Evolutionary conservation across 2,113 vertebrate genomes (phyloP).

Genomic region (Pogona vitticeps): DNA sequence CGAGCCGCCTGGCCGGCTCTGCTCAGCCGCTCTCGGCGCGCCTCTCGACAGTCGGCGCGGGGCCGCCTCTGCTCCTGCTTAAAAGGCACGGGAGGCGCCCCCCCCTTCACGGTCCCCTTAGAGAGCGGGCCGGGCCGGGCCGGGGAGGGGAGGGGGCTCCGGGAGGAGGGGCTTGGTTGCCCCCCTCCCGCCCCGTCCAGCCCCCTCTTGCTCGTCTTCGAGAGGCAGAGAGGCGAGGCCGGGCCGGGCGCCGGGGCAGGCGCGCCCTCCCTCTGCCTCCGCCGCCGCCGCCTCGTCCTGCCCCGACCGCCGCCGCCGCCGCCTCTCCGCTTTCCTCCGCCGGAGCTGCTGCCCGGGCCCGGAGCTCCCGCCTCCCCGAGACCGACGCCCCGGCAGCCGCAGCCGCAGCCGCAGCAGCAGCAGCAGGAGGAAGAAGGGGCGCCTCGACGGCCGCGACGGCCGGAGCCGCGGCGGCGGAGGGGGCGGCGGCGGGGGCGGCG

Average conservation of each 20-base stretch:
- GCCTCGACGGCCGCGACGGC: background rate
- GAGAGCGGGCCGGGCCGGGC: background rate
- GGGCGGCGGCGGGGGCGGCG: background rate
- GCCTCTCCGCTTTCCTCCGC: background rate
- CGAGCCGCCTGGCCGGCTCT: too few species aligned
- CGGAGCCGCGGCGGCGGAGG: background rate
- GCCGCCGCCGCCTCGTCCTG: background rate
- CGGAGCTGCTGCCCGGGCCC: constrained; percentile 8
- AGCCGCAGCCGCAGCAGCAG: constrained; percentile 71
- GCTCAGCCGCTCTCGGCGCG: too few species aligned
- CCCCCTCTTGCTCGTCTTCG: constrained; percentile 72
- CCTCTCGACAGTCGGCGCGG: too few species aligned
- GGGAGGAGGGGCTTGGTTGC: too few species aligned
- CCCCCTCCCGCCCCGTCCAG: background rate
- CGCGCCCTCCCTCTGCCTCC: background rate
- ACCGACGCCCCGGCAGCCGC: constrained; percentile 73
- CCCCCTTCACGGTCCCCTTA: too few species aligned
- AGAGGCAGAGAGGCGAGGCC: constrained; percentile 52
- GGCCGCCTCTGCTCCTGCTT: too few species aligned
- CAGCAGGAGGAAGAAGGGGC: background rate
- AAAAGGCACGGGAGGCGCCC: too few species aligned
- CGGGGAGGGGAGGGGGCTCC: background rate
- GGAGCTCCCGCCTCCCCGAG: constrained; percentile 64
- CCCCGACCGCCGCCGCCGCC: background rate
- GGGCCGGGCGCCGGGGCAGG: background rate